A percentile compares a stretch with the other conserved stretches of the same genome.
phyloP scores from a whole-genome alignment of 2,888 invertebrate genomes.

The Agrenia bidenticulata region DNA sequence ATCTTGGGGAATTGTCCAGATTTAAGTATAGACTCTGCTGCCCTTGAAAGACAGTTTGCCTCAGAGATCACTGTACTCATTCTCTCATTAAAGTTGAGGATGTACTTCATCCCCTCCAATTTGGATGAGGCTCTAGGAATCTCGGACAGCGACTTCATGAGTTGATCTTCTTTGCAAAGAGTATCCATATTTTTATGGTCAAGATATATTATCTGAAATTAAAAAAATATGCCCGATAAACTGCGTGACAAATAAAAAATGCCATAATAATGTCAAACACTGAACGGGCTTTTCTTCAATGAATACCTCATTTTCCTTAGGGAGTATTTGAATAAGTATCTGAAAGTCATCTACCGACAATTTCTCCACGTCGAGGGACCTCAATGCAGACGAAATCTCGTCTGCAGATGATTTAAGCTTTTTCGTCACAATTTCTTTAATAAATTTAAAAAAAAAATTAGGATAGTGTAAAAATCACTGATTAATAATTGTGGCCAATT shows the following conservation, averaged over 20 bases:
- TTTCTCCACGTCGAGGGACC: neutral
- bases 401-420: neutral
- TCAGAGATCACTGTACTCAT: neutral
- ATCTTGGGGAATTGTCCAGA: conserved; percentile 26
- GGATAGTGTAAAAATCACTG: no score
- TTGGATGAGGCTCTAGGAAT: conserved; percentile 20
- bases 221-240: neutral
- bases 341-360: neutral
- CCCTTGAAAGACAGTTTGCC: conserved; percentile 9
- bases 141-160: conserved; percentile 13
- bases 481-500: no score
- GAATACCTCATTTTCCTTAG: conserved; percentile 13
- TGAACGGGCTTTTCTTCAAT: neutral
- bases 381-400: neutral
- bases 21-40: conserved; percentile 6
- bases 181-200: neutral
- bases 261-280: no score
- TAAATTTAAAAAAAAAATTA: no score
- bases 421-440: neutral
- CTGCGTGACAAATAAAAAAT: no score
- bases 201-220: neutral
- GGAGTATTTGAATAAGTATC: conserved; percentile 9
- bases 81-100: conserved; percentile 19
- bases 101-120: conserved; percentile 17
- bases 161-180: neutral